These are phyloP conservation scores for Yponomeuta evonymella DNA, from an alignment of 2,888 invertebrate genomes.

Conservation along the genomic window DNA sequence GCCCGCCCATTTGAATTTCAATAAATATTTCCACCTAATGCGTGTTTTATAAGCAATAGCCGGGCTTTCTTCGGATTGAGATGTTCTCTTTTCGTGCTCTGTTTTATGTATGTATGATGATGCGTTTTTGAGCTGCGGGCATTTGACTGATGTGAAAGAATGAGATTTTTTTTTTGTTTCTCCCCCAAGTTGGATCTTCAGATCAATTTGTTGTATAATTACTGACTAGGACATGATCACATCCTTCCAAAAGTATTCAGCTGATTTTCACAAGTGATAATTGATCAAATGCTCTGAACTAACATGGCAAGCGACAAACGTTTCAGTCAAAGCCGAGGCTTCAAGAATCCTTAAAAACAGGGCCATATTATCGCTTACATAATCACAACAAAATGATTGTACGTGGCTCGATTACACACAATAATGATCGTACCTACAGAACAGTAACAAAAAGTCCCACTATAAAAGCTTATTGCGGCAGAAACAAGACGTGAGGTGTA, in stretches of 20 bases:
- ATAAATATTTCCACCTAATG: conserved; percentile 59
- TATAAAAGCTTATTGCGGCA: conserved; percentile 3
- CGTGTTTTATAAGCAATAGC: conserved; percentile 28
- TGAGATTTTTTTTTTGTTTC: neutral
- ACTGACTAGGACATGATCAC: too few relatives aligned
- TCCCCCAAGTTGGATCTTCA: neutral
- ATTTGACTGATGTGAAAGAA: neutral
- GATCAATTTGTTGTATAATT: neutral
- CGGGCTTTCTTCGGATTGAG: neutral
- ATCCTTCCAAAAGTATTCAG: too few relatives aligned
- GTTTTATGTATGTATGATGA: conserved; percentile 17
- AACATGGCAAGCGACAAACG: too few relatives aligned
- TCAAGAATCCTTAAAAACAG: too few relatives aligned
- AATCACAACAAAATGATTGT: neutral
- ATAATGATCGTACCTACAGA: neutral
- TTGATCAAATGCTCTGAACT: too few relatives aligned
- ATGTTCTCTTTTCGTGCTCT: conserved; percentile 11
- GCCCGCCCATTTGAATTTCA: conserved; percentile 71
- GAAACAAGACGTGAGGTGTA: conserved; percentile 19
- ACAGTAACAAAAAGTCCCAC: conserved; percentile 6
- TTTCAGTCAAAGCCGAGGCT: too few relatives aligned
- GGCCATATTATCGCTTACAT: too few relatives aligned
- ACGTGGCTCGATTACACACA: neutral
- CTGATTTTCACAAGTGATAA: too few relatives aligned
- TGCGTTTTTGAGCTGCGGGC: neutral